Evolutionary conservation across 2,888 invertebrate species (phyloP), one percentile per base, ranked within the genome.

Genomic region (Euphydryas editha): DNA sequence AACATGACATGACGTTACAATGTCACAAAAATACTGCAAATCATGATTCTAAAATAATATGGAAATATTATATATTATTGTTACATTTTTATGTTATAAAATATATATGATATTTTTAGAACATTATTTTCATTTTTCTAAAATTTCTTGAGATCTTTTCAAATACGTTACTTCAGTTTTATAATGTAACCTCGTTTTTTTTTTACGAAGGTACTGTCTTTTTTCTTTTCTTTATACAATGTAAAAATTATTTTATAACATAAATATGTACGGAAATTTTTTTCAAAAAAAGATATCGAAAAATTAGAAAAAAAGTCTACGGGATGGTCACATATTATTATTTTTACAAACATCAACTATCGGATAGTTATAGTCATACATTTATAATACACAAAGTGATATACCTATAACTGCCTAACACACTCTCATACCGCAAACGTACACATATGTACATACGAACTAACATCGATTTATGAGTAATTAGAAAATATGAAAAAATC

Each of bases 371-470:
- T 39, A 39, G 57, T 10, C n/a, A 62, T 47, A 62, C 37, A 47
- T 46, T 37, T 47, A 36, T 37, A 59, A 20, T 46, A 58, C 15
- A 24, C 13, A 54, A 54, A 57, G 24, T 39, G 49, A 63, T 30
- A 37, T 17, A 63, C 57, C 24, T 42, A 56, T 21, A 15, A 18
- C 21, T 18, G 47, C n/a, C 39, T 62, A 54, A 39, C 47, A 68
- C 68, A 24, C 55, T 60, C 55, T 59, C 59, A 54, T 59, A 59
- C 51, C 24, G 15, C 64, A 64, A 42, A 59, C 54, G 64, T 59
- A 59, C 61, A 59, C 61, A 55, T 68, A 68, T 66, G 55, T 68
- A 68, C 66, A 68, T 47, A 59, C 47, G 18, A 55, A 68, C 56
- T 59, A 37, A 37, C 46, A 49, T 59, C 24, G 39, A 63, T 67